Conservation (phyloP, 2,797 vertebrate species). For the Alosa sapidissima region DNA sequence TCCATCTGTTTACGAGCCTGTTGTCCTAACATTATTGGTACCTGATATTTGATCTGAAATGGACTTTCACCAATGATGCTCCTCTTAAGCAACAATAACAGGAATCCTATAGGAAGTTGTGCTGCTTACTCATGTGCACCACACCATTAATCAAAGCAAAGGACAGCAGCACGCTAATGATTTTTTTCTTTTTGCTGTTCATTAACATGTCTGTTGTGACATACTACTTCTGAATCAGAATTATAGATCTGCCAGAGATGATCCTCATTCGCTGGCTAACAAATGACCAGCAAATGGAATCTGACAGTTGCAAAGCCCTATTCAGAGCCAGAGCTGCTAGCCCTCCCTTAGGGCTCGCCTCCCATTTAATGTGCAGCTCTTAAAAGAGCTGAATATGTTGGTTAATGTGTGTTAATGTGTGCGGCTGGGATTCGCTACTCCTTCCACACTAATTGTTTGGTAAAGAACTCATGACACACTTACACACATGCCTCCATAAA, state of each 20-base stretch:
- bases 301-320: conserved; percentile 50
- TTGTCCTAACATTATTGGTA: too few relatives aligned
- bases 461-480: conserved; percentile 45
- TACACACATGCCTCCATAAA: conserved; percentile 23
- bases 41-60: conserved; percentile 1
- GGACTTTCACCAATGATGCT: not conserved
- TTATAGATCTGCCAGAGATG: conserved; percentile 53
- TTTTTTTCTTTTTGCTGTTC: conserved; percentile 32
- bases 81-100: not conserved
- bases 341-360: conserved; percentile 42
- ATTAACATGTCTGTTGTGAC: conserved; percentile 54
- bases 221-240: conserved; percentile 54
- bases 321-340: conserved; percentile 34
- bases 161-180: conserved; percentile 27
- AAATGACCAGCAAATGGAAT: conserved; percentile 58
- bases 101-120: not conserved
- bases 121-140: not conserved
- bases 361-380: conserved; percentile 53
- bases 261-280: conserved; percentile 54
- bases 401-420: conserved; percentile 51
- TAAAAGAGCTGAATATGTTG: conserved; percentile 51
- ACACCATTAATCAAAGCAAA: not conserved
- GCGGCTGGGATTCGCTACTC: conserved; percentile 44
- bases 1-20: not conserved
- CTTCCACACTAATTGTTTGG: conserved; percentile 49